phyloP scores from a whole-genome alignment of 2,888 invertebrate species.

The Panopea generosa region DNA sequence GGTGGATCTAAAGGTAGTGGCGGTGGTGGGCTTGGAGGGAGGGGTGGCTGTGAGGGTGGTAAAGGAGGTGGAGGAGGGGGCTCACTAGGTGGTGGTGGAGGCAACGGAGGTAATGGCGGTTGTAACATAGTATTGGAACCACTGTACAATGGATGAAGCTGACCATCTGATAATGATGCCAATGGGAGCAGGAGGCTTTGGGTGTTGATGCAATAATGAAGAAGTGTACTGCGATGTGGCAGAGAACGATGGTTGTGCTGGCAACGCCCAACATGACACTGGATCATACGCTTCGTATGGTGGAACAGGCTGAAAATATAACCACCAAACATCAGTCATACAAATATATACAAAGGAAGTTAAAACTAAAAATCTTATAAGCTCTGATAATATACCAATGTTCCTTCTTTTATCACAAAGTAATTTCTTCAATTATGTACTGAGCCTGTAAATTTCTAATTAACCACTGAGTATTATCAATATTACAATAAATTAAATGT shows the following conservation, averaged over 20 bases:
- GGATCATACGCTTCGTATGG: slow-evolving; percentile 32
- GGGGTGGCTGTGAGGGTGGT: slow-evolving; percentile 62
- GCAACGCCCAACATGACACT: slow-evolving; percentile 20
- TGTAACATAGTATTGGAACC: not conserved
- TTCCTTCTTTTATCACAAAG: too few relatives aligned
- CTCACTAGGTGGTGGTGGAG: slow-evolving; percentile 62
- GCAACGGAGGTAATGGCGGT: slow-evolving; percentile 45
- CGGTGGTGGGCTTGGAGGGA: slow-evolving; percentile 35
- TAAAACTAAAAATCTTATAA: too few relatives aligned
- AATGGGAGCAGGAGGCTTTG: too few relatives aligned
- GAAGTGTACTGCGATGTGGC: slow-evolving; percentile 45
- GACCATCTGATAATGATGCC: too few relatives aligned
- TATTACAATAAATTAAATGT: too few relatives aligned
- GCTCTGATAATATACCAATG: too few relatives aligned
- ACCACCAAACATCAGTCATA: not conserved
- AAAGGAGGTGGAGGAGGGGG: slow-evolving; percentile 62
- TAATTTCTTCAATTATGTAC: too few relatives aligned
- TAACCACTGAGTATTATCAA: too few relatives aligned
- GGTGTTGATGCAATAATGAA: too few relatives aligned
- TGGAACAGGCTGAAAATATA: slow-evolving; percentile 28
- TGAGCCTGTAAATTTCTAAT: too few relatives aligned
- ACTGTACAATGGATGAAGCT: too few relatives aligned
- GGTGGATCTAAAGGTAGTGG: slow-evolving; percentile 41
- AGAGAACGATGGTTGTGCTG: slow-evolving; percentile 14
- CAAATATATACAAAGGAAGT: too few relatives aligned